These are phyloP conservation scores for Sminthurinus aureus DNA, from an alignment of 2,888 invertebrate genomes.

Conservation along the genomic window DNA sequence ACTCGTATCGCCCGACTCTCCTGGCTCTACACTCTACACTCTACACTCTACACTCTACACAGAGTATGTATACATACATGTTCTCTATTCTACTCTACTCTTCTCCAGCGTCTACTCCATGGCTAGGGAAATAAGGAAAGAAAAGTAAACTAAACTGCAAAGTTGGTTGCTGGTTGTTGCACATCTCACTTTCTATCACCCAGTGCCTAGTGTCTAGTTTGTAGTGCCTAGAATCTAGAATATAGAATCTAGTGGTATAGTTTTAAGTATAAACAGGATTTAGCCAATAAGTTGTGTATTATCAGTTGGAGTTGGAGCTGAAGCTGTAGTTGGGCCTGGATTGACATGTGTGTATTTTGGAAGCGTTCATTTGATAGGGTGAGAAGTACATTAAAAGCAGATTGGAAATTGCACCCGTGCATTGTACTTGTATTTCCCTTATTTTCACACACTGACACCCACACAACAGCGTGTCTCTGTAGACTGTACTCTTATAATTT, in stretches of 20 bases:
- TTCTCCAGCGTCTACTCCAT: too few species aligned
- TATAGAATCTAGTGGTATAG: not conserved
- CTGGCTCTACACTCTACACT: too few species aligned
- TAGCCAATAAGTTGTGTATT: conserved; percentile 23
- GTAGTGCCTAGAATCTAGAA: not conserved
- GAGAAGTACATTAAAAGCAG: conserved; percentile 56
- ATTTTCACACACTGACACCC: conserved; percentile 40
- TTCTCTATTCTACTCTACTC: too few species aligned
- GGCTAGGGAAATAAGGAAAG: not conserved
- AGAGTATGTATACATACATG: too few species aligned
- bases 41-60: too few species aligned
- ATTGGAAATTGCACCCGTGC: conserved; percentile 51
- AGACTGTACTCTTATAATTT: too few species aligned
- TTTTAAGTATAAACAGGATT: not conserved
- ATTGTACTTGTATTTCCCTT: conserved; percentile 43
- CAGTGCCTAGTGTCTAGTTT: too few species aligned
- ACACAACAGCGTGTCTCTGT: conserved; percentile 44
- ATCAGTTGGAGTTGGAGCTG: conserved; percentile 22
- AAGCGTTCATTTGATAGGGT: conserved; percentile 51
- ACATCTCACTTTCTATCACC: too few species aligned
- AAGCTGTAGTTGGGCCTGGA: too few species aligned
- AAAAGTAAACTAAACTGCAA: conserved; percentile 1
- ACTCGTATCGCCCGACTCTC: too few species aligned
- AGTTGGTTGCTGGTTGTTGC: not conserved
- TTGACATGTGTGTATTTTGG: too few species aligned